Evolutionary conservation across 2,113 vertebrate species (phyloP), one percentile per base, ranked within the genome.

Genomic region (Cynopterus brachyotis): DNA sequence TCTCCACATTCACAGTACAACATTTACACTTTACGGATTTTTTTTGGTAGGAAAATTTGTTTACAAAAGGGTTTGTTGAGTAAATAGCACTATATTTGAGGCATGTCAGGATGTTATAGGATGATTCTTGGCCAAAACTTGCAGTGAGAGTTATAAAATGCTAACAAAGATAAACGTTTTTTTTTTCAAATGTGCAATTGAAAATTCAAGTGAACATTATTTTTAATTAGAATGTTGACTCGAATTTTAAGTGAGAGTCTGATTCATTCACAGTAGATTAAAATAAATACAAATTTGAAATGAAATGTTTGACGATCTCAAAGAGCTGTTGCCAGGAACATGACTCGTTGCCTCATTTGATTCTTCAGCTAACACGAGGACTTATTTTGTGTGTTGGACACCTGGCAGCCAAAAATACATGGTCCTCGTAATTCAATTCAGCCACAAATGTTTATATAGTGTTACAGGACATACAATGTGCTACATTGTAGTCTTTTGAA

Each of bases 71-170:
- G 24, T 67, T 59, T 80, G 22, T 26, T 75, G 26, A 81, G 20
- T 94, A 28, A 96, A 53, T 60, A 70, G 26, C 28, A 69, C 5
- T 67, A 28, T 30, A 64, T 59, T 91, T 80, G 62, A 35, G 1
- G 2, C n/a, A 79, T 80, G 30, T 37, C 55, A 59, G 3, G 9
- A 28, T 19, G 19, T 92, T 96, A 69, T 69, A 2, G 72, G 45
- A 16, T 47, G 17, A 22, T 66, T 83, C 79, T 66, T 79, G 72
- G 95, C 35, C 82, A 96, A 78, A 95, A 67, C 26, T 92, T 82
- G n/a, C n/a, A 24, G 1, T 73, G 26, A 91, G 35, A 70, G 11
- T 37, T 79, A 42, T 76, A 40, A 87, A 66, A 67, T 62, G 19
- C 67, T 42, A 53, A 24, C 6, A 42, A 87, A 79, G 32, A 30